Conservation (phyloP, 2,797 vertebrate genomes). For the Gallinago stenura region DNA sequence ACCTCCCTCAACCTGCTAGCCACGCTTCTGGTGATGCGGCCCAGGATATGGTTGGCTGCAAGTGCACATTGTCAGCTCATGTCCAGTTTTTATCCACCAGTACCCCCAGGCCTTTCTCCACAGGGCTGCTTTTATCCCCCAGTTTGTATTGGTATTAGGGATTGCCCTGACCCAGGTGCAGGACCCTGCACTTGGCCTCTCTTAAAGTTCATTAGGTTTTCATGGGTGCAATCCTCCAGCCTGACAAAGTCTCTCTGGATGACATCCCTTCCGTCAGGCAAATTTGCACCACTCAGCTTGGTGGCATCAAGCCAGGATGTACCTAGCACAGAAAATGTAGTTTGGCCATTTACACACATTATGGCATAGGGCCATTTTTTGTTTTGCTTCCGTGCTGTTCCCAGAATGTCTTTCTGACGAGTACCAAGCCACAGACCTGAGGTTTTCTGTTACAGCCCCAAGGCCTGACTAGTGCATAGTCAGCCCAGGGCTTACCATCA, state of each 20-base stretch:
- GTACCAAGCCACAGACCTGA: not conserved
- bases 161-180: rapidly evolving
- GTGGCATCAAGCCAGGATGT: not conserved
- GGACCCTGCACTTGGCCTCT: not conserved
- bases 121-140: not conserved
- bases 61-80: rapidly evolving
- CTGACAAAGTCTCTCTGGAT: too few relatives aligned
- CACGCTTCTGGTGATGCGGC: not conserved
- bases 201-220: not conserved
- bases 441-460: not conserved
- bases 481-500: not conserved
- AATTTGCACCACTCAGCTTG: not conserved
- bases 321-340: not conserved
- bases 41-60: not conserved
- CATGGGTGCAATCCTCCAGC: not conserved
- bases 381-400: not conserved
- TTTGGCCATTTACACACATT: not conserved
- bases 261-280: not conserved
- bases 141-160: rapidly evolving
- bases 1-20: not conserved
- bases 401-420: not conserved
- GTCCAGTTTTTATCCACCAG: not conserved
- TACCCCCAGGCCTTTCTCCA: not conserved
- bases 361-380: not conserved
- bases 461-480: not conserved